These are phyloP conservation scores for Chloropsis cyanopogon DNA, from an alignment of 2,113 vertebrate genomes.

Conservation along the genomic window DNA sequence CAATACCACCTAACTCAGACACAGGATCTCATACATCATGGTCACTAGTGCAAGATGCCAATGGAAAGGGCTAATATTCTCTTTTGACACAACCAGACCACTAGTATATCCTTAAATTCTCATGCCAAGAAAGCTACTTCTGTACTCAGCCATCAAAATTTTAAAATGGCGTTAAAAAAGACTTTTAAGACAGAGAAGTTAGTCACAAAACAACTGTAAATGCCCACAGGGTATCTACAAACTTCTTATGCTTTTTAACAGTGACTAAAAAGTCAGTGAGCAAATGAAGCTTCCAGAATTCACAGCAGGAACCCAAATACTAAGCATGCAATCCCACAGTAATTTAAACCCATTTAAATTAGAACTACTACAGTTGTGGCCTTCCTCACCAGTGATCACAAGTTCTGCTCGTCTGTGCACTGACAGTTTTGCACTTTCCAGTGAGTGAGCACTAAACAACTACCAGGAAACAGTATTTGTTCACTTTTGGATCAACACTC, in stretches of 20 bases:
- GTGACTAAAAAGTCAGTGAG: neutral
- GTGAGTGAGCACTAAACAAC: neutral
- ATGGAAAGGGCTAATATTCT: neutral
- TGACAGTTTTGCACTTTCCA: neutral
- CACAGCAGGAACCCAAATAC: neutral
- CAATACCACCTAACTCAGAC: neutral
- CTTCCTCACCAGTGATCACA: neutral
- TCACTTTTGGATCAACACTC: neutral
- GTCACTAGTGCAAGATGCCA: neutral
- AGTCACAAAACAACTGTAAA: neutral
- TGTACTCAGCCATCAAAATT: neutral
- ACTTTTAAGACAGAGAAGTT: neutral
- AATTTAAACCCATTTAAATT: neutral
- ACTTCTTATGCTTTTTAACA: neutral
- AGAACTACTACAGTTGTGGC: neutral
- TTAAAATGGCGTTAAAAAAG: neutral
- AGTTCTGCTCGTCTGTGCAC: neutral
- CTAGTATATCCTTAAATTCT: neutral
- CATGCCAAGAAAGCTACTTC: neutral
- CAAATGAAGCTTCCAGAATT: neutral
- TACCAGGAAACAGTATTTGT: neutral
- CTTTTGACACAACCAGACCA: neutral
- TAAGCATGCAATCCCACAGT: neutral
- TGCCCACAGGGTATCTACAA: neutral
- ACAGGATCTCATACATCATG: neutral